phyloP scores from a whole-genome alignment of 2,888 invertebrate species.

The Xanthorhoe designata region DNA sequence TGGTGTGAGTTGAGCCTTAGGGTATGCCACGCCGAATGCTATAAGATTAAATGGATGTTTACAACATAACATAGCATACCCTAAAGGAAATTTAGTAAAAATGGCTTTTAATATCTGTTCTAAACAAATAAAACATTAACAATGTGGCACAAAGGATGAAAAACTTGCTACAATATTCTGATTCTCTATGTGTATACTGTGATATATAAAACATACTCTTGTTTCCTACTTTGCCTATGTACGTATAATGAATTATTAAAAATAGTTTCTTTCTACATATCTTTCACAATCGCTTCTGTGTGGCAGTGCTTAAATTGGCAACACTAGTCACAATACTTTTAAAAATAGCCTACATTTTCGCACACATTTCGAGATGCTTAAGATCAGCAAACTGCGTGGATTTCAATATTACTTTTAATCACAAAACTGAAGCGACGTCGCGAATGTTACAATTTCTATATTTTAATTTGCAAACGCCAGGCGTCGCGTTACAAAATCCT shows the following conservation, averaged over 20 bases:
- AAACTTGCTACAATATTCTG: slow-evolving; percentile 1
- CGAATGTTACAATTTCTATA: slow-evolving; percentile 16
- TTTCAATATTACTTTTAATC: slow-evolving; percentile 7
- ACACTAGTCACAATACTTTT: slow-evolving; percentile 27
- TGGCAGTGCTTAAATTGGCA: slow-evolving; percentile 41
- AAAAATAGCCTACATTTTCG: slow-evolving; percentile 19
- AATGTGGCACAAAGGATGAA: slow-evolving; percentile 31
- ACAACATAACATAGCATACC: slow-evolving; percentile 13
- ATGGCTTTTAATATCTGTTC: slow-evolving; percentile 11
- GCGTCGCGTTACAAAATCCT: slow-evolving; percentile 26
- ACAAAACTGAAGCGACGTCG: slow-evolving; percentile 31
- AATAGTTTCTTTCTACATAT: slow-evolving; percentile 31
- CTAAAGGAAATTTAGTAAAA: slow-evolving; percentile 14
- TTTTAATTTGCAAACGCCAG: slow-evolving; percentile 13
- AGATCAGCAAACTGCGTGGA: slow-evolving; percentile 7
- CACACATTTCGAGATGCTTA: slow-evolving; percentile 4
- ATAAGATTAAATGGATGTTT: background rate
- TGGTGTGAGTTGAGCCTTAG: no score
- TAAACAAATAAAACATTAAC: slow-evolving; percentile 20
- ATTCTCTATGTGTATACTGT: slow-evolving; percentile 1
- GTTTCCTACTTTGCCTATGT: slow-evolving; percentile 3
- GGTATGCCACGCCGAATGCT: slow-evolving; percentile 8
- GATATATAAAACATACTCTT: slow-evolving; percentile 9
- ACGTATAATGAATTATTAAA: slow-evolving; percentile 28
- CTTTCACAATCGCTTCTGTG: slow-evolving; percentile 21